These are phyloP conservation scores for Symphodus melops DNA, from an alignment of 2,113 vertebrate genomes.

Conservation along the genomic window DNA sequence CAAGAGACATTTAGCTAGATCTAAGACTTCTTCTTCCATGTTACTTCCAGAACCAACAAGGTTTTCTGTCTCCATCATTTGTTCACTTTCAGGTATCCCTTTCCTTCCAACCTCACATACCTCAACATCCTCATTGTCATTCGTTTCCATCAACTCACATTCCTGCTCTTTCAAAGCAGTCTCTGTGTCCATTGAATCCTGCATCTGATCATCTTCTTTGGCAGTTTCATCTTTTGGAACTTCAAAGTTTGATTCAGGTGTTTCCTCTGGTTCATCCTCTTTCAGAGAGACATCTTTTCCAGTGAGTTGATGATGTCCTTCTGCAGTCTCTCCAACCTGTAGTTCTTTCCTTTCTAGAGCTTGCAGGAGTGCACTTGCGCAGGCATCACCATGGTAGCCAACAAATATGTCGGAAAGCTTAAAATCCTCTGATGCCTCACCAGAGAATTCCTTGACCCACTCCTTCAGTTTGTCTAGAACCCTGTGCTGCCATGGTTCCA, in stretches of 20 bases:
- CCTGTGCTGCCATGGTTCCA: slow-evolving; percentile 75
- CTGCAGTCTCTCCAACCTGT: background rate
- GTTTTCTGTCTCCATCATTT: slow-evolving; percentile 38
- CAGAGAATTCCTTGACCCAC: slow-evolving; percentile 75
- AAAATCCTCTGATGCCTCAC: slow-evolving; percentile 54
- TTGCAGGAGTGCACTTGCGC: slow-evolving; percentile 81
- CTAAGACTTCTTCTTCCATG: slow-evolving; percentile 72
- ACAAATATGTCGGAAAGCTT: slow-evolving; percentile 77
- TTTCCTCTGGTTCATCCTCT: slow-evolving; percentile 9
- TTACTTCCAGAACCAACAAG: slow-evolving; percentile 8
- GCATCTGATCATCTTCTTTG: slow-evolving; percentile 7
- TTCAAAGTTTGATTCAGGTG: background rate
- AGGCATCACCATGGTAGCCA: slow-evolving; percentile 82
- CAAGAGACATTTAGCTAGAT: slow-evolving; percentile 77
- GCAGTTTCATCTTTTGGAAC: background rate
- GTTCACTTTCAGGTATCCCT: slow-evolving; percentile 2
- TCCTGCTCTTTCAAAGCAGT: slow-evolving; percentile 18
- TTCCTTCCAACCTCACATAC: slow-evolving; percentile 1
- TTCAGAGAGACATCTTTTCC: background rate
- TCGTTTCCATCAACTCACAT: background rate
- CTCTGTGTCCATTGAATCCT: slow-evolving; percentile 33
- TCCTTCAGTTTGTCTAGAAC: slow-evolving; percentile 73
- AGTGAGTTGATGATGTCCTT: background rate
- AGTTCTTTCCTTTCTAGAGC: slow-evolving; percentile 66
- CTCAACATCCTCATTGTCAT: slow-evolving; percentile 26